Conservation (phyloP, 1,140 invertebrate genomes). For the Asbolus verrucosus region DNA sequence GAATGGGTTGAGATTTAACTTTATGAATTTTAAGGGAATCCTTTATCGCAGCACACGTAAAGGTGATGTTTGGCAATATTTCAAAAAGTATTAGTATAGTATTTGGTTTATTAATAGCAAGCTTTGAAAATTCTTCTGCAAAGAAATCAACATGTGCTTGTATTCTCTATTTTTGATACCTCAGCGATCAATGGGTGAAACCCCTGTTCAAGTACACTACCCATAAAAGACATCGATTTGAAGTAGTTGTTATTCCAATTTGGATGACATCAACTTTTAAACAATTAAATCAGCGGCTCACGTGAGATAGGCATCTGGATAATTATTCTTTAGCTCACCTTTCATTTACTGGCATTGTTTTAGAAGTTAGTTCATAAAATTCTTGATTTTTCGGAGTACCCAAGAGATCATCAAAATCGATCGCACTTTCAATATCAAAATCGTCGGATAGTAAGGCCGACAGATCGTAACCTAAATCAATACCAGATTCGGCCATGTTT, state of each 20-base stretch:
- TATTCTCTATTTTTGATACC: neutral
- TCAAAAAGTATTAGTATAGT: slow-evolving; percentile 33
- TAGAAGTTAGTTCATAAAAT: slow-evolving; percentile 76
- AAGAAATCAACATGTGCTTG: slow-evolving; percentile 3
- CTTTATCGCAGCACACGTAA: slow-evolving; percentile 5
- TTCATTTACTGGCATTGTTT: slow-evolving; percentile 73
- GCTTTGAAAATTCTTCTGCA: slow-evolving; percentile 21
- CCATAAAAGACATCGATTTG: too few species aligned
- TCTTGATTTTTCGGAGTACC: slow-evolving; percentile 73
- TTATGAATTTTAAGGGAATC: slow-evolving; percentile 1
- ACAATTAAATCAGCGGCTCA: slow-evolving; percentile 35
- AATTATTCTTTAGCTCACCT: slow-evolving; percentile 66
- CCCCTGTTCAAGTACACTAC: too few species aligned
- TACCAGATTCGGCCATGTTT: slow-evolving; percentile 72
- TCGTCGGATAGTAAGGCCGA: slow-evolving; percentile 72
- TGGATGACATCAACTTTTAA: slow-evolving; percentile 15
- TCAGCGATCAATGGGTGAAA: too few species aligned
- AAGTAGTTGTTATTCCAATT: neutral
- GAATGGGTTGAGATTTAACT: neutral
- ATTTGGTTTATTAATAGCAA: slow-evolving; percentile 37
- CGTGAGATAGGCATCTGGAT: slow-evolving; percentile 19
- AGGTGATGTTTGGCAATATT: slow-evolving; percentile 30
- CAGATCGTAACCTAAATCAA: slow-evolving; percentile 79
- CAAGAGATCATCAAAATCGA: slow-evolving; percentile 69
- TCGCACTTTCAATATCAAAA: slow-evolving; percentile 68